phyloP scores from a whole-genome alignment of 2,113 vertebrate genomes.

The Tonatia bakeri region DNA sequence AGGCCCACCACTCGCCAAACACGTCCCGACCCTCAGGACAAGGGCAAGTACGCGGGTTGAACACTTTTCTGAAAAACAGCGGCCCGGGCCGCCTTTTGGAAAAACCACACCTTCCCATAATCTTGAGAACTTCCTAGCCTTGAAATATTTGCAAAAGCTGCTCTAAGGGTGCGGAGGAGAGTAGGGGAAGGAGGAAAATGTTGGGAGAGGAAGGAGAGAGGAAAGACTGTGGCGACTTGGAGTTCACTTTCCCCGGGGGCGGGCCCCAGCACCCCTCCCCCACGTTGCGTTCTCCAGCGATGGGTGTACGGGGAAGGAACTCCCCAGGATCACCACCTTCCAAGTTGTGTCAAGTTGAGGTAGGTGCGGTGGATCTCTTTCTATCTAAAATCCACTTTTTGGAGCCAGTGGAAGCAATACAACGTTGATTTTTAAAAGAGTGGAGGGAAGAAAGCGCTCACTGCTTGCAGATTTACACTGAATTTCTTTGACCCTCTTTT shows the following conservation, averaged over 20 bases:
- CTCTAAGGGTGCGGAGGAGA: not conserved
- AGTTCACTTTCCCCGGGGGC: not conserved
- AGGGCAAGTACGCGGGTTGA: not conserved
- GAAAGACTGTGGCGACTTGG: not conserved
- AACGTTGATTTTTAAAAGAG: not conserved
- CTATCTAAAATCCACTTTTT: slow-evolving; percentile 24
- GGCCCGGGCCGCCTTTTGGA: not conserved
- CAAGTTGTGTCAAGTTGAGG: not conserved
- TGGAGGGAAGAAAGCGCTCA: not conserved
- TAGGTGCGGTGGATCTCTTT: not conserved
- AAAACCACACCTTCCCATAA: not conserved
- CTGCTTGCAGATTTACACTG: not conserved
- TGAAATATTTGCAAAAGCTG: not conserved
- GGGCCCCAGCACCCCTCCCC: not conserved
- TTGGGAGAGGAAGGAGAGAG: not conserved
- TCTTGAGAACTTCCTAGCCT: not conserved
- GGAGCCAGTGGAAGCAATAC: not conserved
- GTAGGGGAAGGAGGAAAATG: not conserved
- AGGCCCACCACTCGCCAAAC: not conserved
- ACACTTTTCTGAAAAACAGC: not conserved
- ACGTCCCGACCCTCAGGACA: accelerated
- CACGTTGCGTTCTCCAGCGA: not conserved
- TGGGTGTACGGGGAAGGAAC: not conserved
- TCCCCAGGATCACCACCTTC: not conserved
- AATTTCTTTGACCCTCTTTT: not conserved